These are phyloP conservation scores for Papilio helenus DNA, from an alignment of 1,140 invertebrate genomes.

Conservation along the genomic window DNA sequence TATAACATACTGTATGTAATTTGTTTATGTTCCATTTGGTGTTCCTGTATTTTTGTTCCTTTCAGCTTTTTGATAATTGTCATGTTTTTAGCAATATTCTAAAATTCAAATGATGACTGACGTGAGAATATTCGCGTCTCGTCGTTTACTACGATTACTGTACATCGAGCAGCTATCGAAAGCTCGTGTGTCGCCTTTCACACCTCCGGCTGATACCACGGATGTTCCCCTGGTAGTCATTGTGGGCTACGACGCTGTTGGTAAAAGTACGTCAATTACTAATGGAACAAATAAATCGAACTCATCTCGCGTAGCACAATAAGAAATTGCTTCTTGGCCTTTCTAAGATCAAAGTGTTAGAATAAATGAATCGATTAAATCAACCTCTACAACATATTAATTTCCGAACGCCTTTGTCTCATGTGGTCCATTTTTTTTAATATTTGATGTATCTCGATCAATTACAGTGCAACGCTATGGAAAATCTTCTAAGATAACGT, in stretches of 20 bases:
- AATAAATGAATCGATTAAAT: not conserved
- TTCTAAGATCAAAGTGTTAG: too few species aligned
- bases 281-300: not conserved
- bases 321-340: not conserved
- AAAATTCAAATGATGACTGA: constrained; percentile 70
- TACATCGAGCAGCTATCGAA: constrained; percentile 72
- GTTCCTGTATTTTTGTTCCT: not conserved
- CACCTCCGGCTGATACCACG: constrained; percentile 64
- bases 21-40: too few species aligned
- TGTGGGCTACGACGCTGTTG: constrained; percentile 71
- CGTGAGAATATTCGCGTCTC: constrained; percentile 55
- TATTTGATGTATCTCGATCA: too few species aligned
- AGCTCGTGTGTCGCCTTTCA: constrained; percentile 59
- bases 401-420: too few species aligned
- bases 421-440: too few species aligned
- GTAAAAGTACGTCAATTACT: constrained; percentile 63
- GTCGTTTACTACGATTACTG: constrained; percentile 64
- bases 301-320: not conserved
- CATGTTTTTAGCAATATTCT: constrained; percentile 52
- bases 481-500: too few species aligned
- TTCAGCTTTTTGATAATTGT: not conserved
- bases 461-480: too few species aligned
- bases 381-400: too few species aligned
- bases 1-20: too few species aligned
- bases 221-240: constrained; percentile 69